Evolutionary conservation across 2,797 vertebrate genomes (phyloP), one percentile per base, ranked within the genome.

Genomic region (Gallinago stenura): DNA sequence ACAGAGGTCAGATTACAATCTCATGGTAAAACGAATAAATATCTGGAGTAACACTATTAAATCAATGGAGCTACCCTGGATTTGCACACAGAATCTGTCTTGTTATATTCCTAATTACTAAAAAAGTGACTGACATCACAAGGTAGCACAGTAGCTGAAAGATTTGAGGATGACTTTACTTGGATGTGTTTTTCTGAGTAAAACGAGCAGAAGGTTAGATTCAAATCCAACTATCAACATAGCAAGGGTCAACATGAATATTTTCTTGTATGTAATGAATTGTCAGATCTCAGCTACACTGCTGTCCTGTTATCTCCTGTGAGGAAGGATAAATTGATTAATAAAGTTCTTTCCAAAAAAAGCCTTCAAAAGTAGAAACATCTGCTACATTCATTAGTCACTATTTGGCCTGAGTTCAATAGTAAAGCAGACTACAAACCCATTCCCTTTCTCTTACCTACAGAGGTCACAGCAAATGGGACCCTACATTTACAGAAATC

Each of bases 351-450:
- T 97, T 96, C 83, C 48, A 89, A 93, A 95, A 96, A 96, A 90
- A 83, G 58, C 51, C 46, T 95, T 87, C 83, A 91, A 87, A 97
- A 93, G 89, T 35, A 96, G 77, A 97, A 97, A 96, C 95, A 98
- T 97, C 96, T 97, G 96, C 83, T 95, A 69, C 28, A 54, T 71
- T 95, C 90, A 96, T 97, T 97, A 97, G 92, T 95, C 89, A 96
- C 64, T 54, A 75, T 65, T 94, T 97, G 96, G 97, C 97, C 45
- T 15, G 46, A 83, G 60, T 97, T 97, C 95, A 96, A 94, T 79
- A 95, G 51, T 54, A 95, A 71, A 65, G 79, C 86, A 81, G 95
- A 93, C 83, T 95, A 71, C 37, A 95, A 76, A 39, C 8, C 21
- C 77, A 60, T 65, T 90, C 69, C 61, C 84, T 86, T 95, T 88